Conservation (phyloP, 2,888 invertebrate genomes). For the Cremastinae sp. region DNA sequence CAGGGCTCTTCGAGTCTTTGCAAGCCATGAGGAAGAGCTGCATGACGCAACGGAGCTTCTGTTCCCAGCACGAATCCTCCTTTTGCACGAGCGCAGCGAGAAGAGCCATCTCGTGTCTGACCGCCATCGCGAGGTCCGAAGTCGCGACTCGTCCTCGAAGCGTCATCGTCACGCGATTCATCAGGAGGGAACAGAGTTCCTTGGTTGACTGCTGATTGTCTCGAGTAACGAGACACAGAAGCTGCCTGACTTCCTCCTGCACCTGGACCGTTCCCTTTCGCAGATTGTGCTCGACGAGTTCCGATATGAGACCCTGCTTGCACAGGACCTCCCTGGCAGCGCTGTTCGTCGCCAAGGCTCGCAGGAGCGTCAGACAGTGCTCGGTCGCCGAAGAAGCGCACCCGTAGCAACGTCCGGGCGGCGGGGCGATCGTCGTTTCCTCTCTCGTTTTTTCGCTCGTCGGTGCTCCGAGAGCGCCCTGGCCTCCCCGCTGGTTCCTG, state of each 20-base stretch:
- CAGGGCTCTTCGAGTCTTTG: slow-evolving; percentile 89
- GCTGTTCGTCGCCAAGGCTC: slow-evolving; percentile 92
- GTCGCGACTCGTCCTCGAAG: slow-evolving; percentile 89
- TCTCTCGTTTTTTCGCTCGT: slow-evolving; percentile 56
- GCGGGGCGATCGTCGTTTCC: slow-evolving; percentile 69
- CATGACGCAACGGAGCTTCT: slow-evolving; percentile 93
- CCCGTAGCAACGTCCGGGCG: slow-evolving; percentile 89
- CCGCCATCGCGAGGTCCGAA: slow-evolving; percentile 87
- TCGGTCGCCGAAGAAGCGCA: slow-evolving; percentile 95
- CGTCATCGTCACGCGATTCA: slow-evolving; percentile 91
- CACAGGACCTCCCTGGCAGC: slow-evolving; percentile 89
- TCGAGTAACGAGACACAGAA: slow-evolving; percentile 93
- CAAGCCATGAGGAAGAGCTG: slow-evolving; percentile 92
- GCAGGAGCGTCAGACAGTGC: slow-evolving; percentile 94
- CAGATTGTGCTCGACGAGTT: slow-evolving; percentile 94
- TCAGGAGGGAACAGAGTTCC: slow-evolving; percentile 90
- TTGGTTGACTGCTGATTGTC: slow-evolving; percentile 92
- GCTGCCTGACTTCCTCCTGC: slow-evolving; percentile 93
- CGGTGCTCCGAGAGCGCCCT: slow-evolving; percentile 65
- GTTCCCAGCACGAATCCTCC: slow-evolving; percentile 97
- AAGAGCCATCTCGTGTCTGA: slow-evolving; percentile 94
- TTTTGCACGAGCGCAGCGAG: slow-evolving; percentile 94
- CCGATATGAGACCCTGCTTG: slow-evolving; percentile 92
- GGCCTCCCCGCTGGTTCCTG: slow-evolving; percentile 89
- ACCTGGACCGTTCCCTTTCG: slow-evolving; percentile 92